Evolutionary conservation across 2,113 vertebrate species (phyloP), one percentile per base, ranked within the genome.

Genomic region (Rhinopithecus roxellana): DNA sequence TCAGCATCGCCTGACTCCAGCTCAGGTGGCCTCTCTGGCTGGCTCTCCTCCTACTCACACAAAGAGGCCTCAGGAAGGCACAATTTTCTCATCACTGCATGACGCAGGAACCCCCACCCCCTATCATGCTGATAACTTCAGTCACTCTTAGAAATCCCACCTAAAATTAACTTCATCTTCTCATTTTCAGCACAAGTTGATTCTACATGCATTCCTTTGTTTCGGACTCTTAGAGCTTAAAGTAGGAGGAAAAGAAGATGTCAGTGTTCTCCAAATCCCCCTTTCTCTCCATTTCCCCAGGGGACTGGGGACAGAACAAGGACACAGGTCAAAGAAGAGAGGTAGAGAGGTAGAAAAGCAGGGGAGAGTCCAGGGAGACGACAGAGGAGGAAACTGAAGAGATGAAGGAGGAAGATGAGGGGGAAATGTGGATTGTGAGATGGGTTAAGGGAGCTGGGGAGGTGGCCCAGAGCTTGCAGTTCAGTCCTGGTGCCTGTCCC

Each of bases 71-170:
- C 52, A 10, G 50, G 48, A 89, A 89, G 92, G 78, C 27, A 82
- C n/a, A 57, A 35, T 93, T 90, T 96, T 82, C 91, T 95, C 82
- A 74, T 91, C 67, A 20, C 70, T 57, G 35, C 48, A 25, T 25
- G 74, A 86, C 83, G 80, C 79, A 95, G 92, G 96, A 95, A 97
- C 74, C 57, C 74, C 72, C 80, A 92, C 89, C 38, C 43, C 77
- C 59, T n/a, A 61, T 43, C 52, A 57, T 10, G 64, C 86, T 81
- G 74, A 27, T 64, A 95, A 78, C 77, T 93, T 96, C 32, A 86
- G 96, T 93, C 93, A 95, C 38, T 52, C 89, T 88, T 64, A 64
- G 82, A 93, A 79, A 95, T 93, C 72, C 88, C 45, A 45, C 48
- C 94, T 95, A 80, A 97, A 95, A 59, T 89, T 2, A 92, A 94